Evolutionary conservation across 2,888 invertebrate species (phyloP), one percentile per base, ranked within the genome.

Genomic region (Eupsilia transversa): DNA sequence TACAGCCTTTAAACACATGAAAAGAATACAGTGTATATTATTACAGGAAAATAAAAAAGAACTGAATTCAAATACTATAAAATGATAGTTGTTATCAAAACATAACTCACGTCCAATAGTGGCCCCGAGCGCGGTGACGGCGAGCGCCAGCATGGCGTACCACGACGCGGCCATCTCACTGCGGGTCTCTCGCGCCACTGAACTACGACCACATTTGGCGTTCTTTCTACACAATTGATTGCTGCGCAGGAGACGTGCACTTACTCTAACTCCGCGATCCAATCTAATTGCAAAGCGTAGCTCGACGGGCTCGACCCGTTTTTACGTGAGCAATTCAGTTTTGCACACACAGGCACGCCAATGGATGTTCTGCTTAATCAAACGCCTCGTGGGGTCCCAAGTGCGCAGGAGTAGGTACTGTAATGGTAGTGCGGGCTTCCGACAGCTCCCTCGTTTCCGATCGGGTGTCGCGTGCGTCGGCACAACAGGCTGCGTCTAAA

Each of bases 31-130:
- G 23, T 35, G 9, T 23, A 33, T 27, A n/a, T 23, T 49, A 12
- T 5, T n/a, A 12, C 2, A 5, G 1, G 20, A 3, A 56, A 49
- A 33, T 41, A 1, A 2, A 49, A 83, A 59, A 61, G 17, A 1
- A 49, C n/a, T 64, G 49, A 57, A 71, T 54, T 23, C 1, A 71
- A 72, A 56, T n/a, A 74, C 30, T 27, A 56, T 27, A 46, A 61
- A 64, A 56, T 20, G 1, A 64, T 52, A 52, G 30, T 63, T 77
- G 72, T 80, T 79, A 68, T 83, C 72, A 78, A 82, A 88, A 82
- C 64, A 82, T 70, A 86, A 96, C 96, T 96, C 88, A 96, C 96
- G 94, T 89, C 93, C 91, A 81, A 96, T 94, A 23, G 95, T 93
- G 74, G 96, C 96, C 71, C 96, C 96, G 76, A 96, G 93, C 54